Evolutionary conservation across 2,113 vertebrate genomes (phyloP), one percentile per base, ranked within the genome.

Genomic region (Copsychus sechellarum): DNA sequence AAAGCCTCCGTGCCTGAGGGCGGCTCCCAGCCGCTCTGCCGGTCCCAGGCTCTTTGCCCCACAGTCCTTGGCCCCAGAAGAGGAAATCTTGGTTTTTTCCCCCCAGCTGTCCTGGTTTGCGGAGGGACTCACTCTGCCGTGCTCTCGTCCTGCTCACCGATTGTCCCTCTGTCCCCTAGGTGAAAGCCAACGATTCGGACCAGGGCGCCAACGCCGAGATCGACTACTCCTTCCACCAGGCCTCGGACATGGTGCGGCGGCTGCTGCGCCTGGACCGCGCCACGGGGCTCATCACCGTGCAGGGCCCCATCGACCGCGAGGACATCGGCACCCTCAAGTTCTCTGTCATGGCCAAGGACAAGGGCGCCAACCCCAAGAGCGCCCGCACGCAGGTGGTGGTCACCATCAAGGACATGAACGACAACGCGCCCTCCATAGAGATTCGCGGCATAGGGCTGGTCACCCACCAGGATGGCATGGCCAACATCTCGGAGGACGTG

Each of bases 401-500:
- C 88, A 98, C 96, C 8, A 97, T 99, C 87, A 98, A 98, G 92
- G 99, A 99, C 97, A 99, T 98, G 97, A 99, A 99, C 0, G 99
- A 99, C 97, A 99, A 99, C 0, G 98, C 98, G 0, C 99, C 99
- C 12, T 98, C 98, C 61, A 99, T 99, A 36, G 98, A 99, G 96
- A 99, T 99, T 58, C 98, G 99, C 14, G 99, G 99, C 12, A 99
- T 99, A 29, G 99, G 99, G 17, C 92, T 99, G 7, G 99, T 99
- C 65, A 99, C 98, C 0, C 99, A 99, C 81, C 99, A 99, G 79
- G 98, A 98, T 8, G 99, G 99, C 19, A 98, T 99, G 76, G 99
- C 99, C 12, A 99, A 99, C 96, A 99, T 99, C 81, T 99, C 99
- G 0, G 99, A 99, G 97, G 99, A 99, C 3, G 99, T 99, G 97